Conservation (phyloP, 2,113 vertebrate genomes). For the Rhinopomastus cyanomelas region DNA sequence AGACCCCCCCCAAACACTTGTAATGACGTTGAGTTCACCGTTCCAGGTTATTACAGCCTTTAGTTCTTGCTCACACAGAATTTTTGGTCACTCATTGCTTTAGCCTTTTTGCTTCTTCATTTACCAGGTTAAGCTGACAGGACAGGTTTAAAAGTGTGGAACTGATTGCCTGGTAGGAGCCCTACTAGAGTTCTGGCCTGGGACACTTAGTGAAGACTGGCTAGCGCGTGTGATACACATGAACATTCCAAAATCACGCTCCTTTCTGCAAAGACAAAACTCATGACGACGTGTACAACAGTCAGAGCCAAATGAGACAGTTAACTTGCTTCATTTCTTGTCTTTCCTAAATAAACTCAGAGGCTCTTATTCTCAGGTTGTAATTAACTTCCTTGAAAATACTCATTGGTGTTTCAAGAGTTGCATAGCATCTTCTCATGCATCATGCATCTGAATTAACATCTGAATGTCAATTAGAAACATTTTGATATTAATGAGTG, state of each 20-base stretch:
- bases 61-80: not conserved
- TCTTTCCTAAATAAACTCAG: constrained; percentile 47
- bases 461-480: constrained; percentile 61
- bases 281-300: constrained; percentile 15
- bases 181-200: not conserved
- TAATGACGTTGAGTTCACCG: not conserved
- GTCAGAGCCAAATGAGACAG: constrained; percentile 40
- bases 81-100: not conserved
- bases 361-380: constrained; percentile 56
- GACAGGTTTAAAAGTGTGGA: not conserved
- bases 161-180: not conserved
- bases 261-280: not conserved
- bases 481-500: constrained; percentile 32
- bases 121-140: not conserved
- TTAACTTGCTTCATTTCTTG: constrained; percentile 52
- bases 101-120: not conserved
- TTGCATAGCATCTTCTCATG: constrained; percentile 44
- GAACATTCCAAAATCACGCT: not conserved
- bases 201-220: not conserved
- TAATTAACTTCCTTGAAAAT: constrained; percentile 66
- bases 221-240: not conserved
- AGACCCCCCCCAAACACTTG: not conserved
- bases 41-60: not conserved
- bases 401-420: constrained; percentile 54
- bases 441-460: constrained; percentile 51